Evolutionary conservation across 2,888 invertebrate genomes (phyloP), one percentile per base, ranked within the genome.

Genomic region (Folsomia manolachei): DNA sequence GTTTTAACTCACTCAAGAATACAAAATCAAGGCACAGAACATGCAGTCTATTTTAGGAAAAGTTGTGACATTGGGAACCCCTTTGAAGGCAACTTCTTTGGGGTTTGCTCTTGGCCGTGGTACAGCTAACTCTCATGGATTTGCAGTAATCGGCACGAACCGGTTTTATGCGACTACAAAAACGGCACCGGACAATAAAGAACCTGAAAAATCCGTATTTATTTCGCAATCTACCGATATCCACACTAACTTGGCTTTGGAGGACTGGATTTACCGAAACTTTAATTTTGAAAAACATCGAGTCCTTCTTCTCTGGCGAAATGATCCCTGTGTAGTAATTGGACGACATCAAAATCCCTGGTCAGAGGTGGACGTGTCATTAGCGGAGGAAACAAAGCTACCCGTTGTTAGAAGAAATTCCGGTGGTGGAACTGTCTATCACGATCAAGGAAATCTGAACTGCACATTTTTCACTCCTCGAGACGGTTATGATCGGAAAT

Each of bases 261-360:
- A 99, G 85, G 95, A 97, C 84, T 97, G 97, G 96, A 86, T 98
- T 82, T 97, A 95, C 84, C 89, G 89, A 70, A 92, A 96, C 83
- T 90, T 90, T 83, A 90, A 95, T 83, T 93, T 96, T 81, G 87
- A 88, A 2, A 88, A 91, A 74, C 91, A 92, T 82, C 92, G 94
- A 83, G 87, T 96, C 1, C 86, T 98, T 83, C 88, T 97, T 84
- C 86, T 98, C 71, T 98, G 97, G 95, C 89, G 91, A 69, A 99
- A 97, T 84, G 88, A 91, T 79, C 97, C 97, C 0, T 92, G 95
- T 83, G 93, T 99, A 69, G 97, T 99, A 2, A 90, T 98, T 83
- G 99, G 99, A 4, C 89, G 94, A 71, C 94, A 97, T 84, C 98
- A 98, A 84, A 99, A 99, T 85, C 95, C 97, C 0, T 99, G 97